phyloP scores from a whole-genome alignment of 2,113 vertebrate species.

The Myocastor coypus region DNA sequence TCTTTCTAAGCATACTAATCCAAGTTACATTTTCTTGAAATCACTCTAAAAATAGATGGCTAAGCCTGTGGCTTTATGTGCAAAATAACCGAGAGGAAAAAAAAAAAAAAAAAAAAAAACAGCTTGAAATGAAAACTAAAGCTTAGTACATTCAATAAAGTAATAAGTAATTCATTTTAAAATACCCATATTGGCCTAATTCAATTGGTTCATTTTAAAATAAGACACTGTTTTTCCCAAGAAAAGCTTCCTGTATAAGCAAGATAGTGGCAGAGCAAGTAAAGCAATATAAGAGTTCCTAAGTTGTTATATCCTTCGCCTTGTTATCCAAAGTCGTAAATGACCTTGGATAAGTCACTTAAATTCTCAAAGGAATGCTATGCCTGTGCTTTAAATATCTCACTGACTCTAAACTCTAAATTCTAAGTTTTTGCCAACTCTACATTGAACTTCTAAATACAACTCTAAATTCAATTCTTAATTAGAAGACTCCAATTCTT shows the following conservation, averaged over 20 bases:
- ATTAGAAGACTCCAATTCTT: background rate
- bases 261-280: background rate
- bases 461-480: background rate
- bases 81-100: background rate
- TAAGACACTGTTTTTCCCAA: background rate
- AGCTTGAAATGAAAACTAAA: conserved; percentile 25
- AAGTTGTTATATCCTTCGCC: background rate
- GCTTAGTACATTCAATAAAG: background rate
- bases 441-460: background rate
- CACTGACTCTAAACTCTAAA: conserved; percentile 3
- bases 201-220: conserved; percentile 45
- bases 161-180: conserved; percentile 34
- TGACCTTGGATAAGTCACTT: background rate
- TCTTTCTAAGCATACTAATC: background rate
- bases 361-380: background rate
- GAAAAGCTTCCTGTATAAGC: background rate
- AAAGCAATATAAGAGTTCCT: background rate
- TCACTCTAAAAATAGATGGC: background rate
- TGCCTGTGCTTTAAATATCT: conserved; percentile 1
- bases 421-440: background rate
- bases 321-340: background rate
- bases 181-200: background rate
- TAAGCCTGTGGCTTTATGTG: background rate
- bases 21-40: conserved; percentile 44
- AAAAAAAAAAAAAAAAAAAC: conserved; percentile 34